Percentiles rank a stretch among this genome's conserved stretches.
Evolutionary conservation across 2,888 invertebrate species (phyloP).

Genomic region (Glyphotaelius pellucidus): DNA sequence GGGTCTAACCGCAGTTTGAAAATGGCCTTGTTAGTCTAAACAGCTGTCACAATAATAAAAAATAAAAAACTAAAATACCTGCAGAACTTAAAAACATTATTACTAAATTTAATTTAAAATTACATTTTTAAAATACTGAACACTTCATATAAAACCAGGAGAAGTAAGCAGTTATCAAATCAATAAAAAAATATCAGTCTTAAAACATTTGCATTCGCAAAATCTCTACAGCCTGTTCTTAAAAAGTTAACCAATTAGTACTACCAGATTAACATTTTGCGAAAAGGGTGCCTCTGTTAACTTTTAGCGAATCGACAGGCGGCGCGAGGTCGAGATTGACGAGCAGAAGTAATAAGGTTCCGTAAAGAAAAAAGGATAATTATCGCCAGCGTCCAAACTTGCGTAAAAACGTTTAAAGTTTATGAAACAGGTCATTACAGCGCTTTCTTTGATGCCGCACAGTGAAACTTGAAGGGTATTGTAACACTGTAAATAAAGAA

Average conservation of each 20-base stretch:
- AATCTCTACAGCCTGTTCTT: neutral
- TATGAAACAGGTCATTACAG: neutral
- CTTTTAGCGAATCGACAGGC: neutral
- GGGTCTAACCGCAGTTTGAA: no score
- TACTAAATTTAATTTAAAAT: no score
- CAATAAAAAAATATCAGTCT: no score
- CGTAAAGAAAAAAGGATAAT: neutral
- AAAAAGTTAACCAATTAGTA: neutral
- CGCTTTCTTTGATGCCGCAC: neutral
- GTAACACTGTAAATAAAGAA: neutral
- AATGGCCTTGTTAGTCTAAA: no score
- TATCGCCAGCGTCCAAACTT: neutral
- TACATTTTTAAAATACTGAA: no score
- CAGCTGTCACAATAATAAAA: no score
- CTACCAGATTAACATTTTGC: neutral
- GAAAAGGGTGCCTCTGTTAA: neutral
- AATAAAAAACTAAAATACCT: no score
- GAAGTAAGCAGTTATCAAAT: no score
- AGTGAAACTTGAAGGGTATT: neutral
- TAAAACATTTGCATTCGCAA: neutral
- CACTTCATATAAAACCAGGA: no score
- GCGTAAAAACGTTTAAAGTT: neutral
- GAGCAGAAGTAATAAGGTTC: neutral
- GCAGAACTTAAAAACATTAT: no score
- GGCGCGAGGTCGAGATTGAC: neutral